A percentile compares a stretch with the other conserved stretches of the same genome.
Conservation (phyloP, 1,140 invertebrate genomes). For the Venustaconcha ellipsiformis region DNA sequence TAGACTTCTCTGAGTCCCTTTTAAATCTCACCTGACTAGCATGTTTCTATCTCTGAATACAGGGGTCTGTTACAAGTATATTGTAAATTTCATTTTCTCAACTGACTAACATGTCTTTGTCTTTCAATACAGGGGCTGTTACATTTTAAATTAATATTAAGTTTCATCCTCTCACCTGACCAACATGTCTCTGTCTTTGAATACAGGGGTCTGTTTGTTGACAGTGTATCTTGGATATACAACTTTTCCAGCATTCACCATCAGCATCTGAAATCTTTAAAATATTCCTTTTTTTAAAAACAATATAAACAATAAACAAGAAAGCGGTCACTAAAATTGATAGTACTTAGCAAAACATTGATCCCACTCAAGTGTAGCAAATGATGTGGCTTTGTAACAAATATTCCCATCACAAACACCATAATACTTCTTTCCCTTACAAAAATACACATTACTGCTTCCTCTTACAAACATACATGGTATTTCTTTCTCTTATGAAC, state of each 20-base stretch:
- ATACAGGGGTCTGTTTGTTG: constrained; percentile 67
- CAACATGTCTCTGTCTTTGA: constrained; percentile 67
- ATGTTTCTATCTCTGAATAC: constrained; percentile 69
- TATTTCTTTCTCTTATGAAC: too few species aligned
- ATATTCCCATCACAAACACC: too few species aligned
- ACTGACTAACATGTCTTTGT: constrained; percentile 68
- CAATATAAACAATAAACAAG: not conserved
- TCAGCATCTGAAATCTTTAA: constrained; percentile 69
- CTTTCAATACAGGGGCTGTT: constrained; percentile 65
- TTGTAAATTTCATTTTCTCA: constrained; percentile 24
- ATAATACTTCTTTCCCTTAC: too few species aligned
- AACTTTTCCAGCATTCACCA: constrained; percentile 71
- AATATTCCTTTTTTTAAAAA: not conserved
- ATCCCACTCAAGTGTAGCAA: too few species aligned
- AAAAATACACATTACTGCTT: too few species aligned
- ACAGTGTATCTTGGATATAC: constrained; percentile 70
- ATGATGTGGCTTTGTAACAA: too few species aligned
- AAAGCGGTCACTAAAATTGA: not conserved
- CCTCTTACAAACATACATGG: too few species aligned
- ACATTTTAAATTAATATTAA: constrained; percentile 59
- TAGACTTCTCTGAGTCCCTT: too few species aligned
- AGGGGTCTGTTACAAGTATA: constrained; percentile 60
- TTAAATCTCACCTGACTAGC: constrained; percentile 55
- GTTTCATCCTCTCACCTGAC: constrained; percentile 55
- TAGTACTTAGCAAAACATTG: not conserved